Percentiles rank a stretch among this genome's conserved stretches.
phyloP scores from a whole-genome alignment of 2,113 vertebrate genomes.

The Ellobius talpinus region DNA sequence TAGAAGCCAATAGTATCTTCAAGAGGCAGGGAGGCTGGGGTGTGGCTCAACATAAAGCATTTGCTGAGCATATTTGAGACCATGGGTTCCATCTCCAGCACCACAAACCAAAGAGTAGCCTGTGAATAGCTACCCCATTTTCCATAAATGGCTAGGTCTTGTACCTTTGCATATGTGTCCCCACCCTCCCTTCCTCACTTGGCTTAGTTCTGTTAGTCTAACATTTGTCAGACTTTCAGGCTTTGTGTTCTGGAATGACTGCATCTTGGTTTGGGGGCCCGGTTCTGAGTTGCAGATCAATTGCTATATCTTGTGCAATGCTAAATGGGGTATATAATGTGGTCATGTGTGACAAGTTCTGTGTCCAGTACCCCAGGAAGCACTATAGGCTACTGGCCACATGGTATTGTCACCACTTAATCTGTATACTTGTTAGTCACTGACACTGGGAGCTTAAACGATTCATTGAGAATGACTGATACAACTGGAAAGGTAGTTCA shows the following conservation, averaged over 20 bases:
- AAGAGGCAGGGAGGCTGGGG: not conserved
- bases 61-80: not conserved
- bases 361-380: not conserved
- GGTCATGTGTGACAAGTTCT: not conserved
- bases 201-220: not conserved
- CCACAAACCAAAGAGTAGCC: not conserved
- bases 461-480: not conserved
- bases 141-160: not conserved
- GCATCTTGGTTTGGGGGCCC: not conserved
- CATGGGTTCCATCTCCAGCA: not conserved
- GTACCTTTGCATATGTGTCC: not conserved
- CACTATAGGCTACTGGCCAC: not conserved
- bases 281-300: not conserved
- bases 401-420: not conserved
- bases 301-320: not conserved
- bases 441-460: constrained; percentile 18
- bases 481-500: not conserved
- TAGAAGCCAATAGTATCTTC: not conserved
- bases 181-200: not conserved
- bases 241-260: not conserved
- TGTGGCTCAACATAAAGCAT: not conserved
- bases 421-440: not conserved
- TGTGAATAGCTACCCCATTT: not conserved
- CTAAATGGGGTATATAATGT: not conserved
- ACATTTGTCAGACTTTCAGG: not conserved